Evolutionary conservation across 2,797 vertebrate species (phyloP).

Genomic region (Schizothorax lantsangensis): DNA sequence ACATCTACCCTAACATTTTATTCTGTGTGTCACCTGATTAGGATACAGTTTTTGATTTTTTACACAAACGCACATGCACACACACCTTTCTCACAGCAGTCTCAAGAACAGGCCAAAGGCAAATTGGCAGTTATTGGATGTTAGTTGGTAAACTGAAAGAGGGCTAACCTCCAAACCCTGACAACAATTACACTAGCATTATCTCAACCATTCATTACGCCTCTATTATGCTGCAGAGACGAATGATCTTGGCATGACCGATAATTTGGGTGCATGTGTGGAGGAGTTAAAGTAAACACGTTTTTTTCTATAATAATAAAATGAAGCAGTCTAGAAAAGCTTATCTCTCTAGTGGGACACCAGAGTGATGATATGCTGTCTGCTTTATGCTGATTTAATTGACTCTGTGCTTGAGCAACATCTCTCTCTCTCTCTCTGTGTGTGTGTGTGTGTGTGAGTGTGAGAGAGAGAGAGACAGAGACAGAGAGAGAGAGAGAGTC

Average conservation of each 20-base stretch:
- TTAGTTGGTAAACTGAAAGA: conserved; percentile 7
- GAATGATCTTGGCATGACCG: conserved; percentile 2
- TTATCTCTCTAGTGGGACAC: conserved; percentile 25
- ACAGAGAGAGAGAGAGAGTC: neutral
- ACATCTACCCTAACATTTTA: neutral
- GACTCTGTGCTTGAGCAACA: conserved; percentile 5
- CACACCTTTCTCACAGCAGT: neutral
- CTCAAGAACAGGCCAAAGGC: neutral
- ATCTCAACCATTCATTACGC: neutral
- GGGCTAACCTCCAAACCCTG: neutral
- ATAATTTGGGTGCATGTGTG: conserved; percentile 7
- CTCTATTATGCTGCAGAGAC: conserved; percentile 18
- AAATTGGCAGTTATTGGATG: conserved; percentile 7
- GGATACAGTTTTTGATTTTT: neutral
- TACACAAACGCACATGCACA: neutral
- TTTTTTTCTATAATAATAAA: neutral
- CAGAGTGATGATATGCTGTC: conserved; percentile 21
- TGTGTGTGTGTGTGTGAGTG: neutral
- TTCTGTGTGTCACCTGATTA: neutral
- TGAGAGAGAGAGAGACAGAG: neutral
- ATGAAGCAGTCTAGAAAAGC: conserved; percentile 17
- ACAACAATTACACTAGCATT: conserved; percentile 9
- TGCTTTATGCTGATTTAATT: conserved; percentile 37
- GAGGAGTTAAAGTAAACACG: conserved; percentile 1
- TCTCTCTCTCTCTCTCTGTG: neutral